Base-by-base conservation (phyloP, 2,797 vertebrate species). In the Myiothlypis chrysogaster region DNA sequence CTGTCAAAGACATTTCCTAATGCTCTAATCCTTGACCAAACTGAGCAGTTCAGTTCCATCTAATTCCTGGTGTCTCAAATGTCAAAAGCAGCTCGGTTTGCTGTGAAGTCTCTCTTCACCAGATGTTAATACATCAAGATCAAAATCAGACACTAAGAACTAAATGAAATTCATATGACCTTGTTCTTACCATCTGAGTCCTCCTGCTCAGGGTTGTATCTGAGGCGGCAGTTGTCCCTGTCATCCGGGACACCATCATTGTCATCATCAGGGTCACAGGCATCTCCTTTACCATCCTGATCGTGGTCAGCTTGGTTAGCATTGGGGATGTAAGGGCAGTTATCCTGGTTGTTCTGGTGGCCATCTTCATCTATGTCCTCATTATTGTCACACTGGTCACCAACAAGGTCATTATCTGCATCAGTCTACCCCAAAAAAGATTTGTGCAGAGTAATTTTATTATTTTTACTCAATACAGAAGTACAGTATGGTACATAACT, bases 361-460 rank as follows among this genome's bases (percentile, higher is more conserved):
- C 99, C 99, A 4, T 99, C 99, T 50, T 99, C 99, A 46, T 99
- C 99, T 12, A 99, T 99, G 97, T 99, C 99, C 76, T 99, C 98
- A 71, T 99, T 99, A 87, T 99, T 99, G 96, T 99, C 99, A 91
- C 99, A 99, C 90, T 99, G 98, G 90, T 99, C 99, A 77, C 99
- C 99, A 41, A 99, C 99, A 20, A 99, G 98, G 96, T 99, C 99
- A 16, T 99, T 99, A 97, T 99, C 99, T 55, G 96, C 68, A 64
- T 99, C 99, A 8, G 97, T 98, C 99, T 99, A 88, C 8, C 27
- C 30, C 6, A 25, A 72, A 39, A 37, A 84, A 59, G 80, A 56
- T 23, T 12, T 16, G 30, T 19, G 44, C 35, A 78, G 22, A 56
- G 10, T 12, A 37, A 25, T 64, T 64, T 53, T 65, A 66, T 70